Conservation (phyloP, 2,113 vertebrate genomes). For the Macquaria ambigua region DNA sequence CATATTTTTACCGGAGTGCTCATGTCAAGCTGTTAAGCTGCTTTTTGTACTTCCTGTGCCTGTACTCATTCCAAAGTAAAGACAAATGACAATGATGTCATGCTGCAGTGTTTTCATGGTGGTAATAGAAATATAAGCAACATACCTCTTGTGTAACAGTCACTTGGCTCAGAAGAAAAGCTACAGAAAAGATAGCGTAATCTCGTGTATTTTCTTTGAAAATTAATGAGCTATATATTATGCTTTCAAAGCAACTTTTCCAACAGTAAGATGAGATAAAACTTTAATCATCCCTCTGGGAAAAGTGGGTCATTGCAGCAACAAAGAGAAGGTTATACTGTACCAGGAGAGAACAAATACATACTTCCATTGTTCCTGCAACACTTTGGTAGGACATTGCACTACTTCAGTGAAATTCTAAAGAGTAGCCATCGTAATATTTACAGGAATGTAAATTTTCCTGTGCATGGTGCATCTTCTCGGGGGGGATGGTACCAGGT, state of each 20-base stretch:
- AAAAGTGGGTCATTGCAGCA: slow-evolving; percentile 42
- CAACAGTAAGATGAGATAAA: slow-evolving; percentile 50
- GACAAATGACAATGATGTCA: slow-evolving; percentile 51
- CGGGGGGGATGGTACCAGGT: neutral
- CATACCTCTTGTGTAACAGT: slow-evolving; percentile 24
- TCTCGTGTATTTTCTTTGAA: slow-evolving; percentile 40
- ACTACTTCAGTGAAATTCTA: slow-evolving; percentile 13
- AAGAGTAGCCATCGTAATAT: neutral
- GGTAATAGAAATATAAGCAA: slow-evolving; percentile 31
- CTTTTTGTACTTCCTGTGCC: slow-evolving; percentile 19
- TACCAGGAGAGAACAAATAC: slow-evolving; percentile 31
- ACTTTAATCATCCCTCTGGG: slow-evolving; percentile 55
- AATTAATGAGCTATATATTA: slow-evolving; percentile 44
- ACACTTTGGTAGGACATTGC: neutral
- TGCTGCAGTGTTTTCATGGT: slow-evolving; percentile 28
- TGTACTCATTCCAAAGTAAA: slow-evolving; percentile 34
- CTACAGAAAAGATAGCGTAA: slow-evolving; percentile 13
- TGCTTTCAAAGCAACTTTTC: slow-evolving; percentile 55
- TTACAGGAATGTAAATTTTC: slow-evolving; percentile 16
- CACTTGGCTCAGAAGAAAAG: slow-evolving; percentile 26
- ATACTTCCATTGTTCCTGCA: slow-evolving; percentile 8
- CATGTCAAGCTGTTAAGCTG: neutral
- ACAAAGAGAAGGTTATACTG: slow-evolving; percentile 17
- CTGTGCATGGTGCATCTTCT: neutral
- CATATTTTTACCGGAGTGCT: neutral